Base-by-base conservation (phyloP, 2,113 vertebrate species). In the Tachysurus vachellii region DNA sequence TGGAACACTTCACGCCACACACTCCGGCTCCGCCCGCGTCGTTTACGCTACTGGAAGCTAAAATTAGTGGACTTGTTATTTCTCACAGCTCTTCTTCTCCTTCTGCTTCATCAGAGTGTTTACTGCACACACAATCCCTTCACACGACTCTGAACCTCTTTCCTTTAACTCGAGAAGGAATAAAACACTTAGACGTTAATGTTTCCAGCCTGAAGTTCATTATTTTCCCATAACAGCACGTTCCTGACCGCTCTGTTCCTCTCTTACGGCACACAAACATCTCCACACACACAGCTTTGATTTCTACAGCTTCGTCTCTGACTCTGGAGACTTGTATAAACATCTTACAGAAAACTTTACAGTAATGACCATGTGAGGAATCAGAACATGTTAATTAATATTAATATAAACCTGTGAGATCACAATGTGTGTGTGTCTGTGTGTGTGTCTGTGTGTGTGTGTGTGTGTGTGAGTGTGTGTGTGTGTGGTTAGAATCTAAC, bases 21-120 rank as follows among this genome's bases (percentile, higher is more conserved):
- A 81, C 79, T 44, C 79, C 10, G 7, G 16, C 79, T 81, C 79
- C 56, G 14, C 56, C 56, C 12, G 21, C 56, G 9, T 36, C 26
- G 2, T 80, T 80, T 53, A 57, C 73, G 28, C 53, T 36, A 36
- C 7, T 10, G 16, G 26, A 54, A 50, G 76, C 76, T 56, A n/a
- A 80, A 80, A 80, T 80, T 80, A 56, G 76, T 80, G 76, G 76
- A 80, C n/a, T 56, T 17, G n/a, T 31, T 80, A 31, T 56, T 80
- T 80, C 76, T 53, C 47, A 5, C 21, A 53, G 23, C 73, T 79
- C n/a, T 79, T 54, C 50, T 31, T 56, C 76, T 56, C 56, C 53
- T 79, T 54, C 50, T 31, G 31, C 76, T 56, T 80, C 53, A 11
- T 80, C 53, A 19, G 76, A 80, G 50, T 80, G 76, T 80, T 80